Evolutionary conservation across 2,797 vertebrate species (phyloP).

Genomic region (Loriculus beryllinus): DNA sequence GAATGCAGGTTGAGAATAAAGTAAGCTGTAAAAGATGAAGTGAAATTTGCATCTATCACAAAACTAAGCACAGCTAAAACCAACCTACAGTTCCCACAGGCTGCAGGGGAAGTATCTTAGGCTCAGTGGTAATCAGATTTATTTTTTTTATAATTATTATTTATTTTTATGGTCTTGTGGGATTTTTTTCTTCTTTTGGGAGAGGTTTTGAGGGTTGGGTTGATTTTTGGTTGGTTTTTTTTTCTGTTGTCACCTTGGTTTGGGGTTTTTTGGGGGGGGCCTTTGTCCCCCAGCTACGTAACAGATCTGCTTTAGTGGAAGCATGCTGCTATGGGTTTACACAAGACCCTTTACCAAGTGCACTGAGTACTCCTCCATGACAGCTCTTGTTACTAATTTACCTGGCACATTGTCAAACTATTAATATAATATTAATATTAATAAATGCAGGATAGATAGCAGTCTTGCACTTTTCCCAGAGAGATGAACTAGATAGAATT

Average conservation of each 20-base stretch:
- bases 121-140: not conserved
- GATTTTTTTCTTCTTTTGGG: not conserved
- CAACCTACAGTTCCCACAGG: not conserved
- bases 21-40: not conserved
- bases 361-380: not conserved
- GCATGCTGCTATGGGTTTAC: not conserved
- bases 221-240: not conserved
- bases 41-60: not conserved
- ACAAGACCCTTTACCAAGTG: not conserved
- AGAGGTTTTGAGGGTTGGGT: not conserved
- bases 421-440: not conserved
- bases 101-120: not conserved
- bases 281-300: not conserved
- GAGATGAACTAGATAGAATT: not conserved
- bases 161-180: not conserved
- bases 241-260: not conserved
- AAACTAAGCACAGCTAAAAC: not conserved
- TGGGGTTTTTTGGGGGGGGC: not conserved
- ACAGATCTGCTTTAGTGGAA: not conserved
- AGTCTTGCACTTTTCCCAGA: not conserved
- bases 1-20: not conserved
- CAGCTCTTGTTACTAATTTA: not conserved
- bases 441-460: not conserved
- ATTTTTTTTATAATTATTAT: not conserved
- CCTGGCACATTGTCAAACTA: not conserved